Evolutionary conservation across 2,113 vertebrate genomes (phyloP).

Genomic region (Genyomyrus donnyi): DNA sequence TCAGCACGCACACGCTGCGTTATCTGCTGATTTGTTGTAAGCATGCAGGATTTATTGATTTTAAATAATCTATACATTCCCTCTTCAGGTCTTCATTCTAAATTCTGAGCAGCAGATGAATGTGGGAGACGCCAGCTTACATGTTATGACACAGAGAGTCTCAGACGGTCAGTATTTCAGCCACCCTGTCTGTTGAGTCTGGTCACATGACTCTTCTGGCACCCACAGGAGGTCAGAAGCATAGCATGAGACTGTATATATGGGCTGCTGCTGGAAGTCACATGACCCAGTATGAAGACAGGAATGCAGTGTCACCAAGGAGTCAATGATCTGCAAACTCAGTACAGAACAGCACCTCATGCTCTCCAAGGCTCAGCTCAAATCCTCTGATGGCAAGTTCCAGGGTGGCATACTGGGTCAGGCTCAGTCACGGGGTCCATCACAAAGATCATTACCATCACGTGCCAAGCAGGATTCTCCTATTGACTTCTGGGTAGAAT

Average conservation of each 20-base stretch:
- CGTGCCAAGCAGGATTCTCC: background rate
- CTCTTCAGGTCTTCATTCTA: slow-evolving; percentile 13
- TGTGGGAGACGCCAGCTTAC: background rate
- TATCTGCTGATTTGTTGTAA: slow-evolving; percentile 37
- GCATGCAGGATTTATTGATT: slow-evolving; percentile 40
- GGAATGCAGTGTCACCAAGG: background rate
- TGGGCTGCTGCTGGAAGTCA: background rate
- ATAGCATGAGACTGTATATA: background rate
- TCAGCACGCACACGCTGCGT: slow-evolving; percentile 32
- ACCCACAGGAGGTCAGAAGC: background rate
- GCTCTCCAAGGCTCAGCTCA: background rate
- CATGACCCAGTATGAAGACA: background rate
- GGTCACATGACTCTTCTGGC: background rate
- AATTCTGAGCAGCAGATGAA: slow-evolving; percentile 7
- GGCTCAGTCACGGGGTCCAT: background rate
- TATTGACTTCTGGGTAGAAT: background rate
- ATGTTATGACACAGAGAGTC: background rate
- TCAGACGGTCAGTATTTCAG: slow-evolving; percentile 1
- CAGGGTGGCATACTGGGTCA: background rate
- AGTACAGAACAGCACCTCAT: background rate
- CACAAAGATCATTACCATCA: background rate
- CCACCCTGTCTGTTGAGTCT: background rate
- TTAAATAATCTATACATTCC: slow-evolving; percentile 37
- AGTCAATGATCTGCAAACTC: background rate
- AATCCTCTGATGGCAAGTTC: background rate